phyloP scores from a whole-genome alignment of 2,888 invertebrate genomes.

The Melinopterus prodromus region DNA sequence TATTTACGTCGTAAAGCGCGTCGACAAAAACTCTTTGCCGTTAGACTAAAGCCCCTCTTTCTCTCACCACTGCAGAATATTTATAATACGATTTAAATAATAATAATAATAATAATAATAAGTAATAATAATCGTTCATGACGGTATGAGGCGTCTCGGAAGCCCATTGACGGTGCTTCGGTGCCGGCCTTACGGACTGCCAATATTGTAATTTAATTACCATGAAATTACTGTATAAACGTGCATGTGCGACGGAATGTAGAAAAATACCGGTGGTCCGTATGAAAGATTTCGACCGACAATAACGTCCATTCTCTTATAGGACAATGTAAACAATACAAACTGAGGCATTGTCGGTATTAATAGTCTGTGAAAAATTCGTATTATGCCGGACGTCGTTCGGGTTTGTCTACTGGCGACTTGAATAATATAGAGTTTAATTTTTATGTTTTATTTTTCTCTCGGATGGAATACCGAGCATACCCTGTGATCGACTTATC shows the following conservation, averaged over 20 bases:
- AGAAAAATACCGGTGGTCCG: slow-evolving; percentile 19
- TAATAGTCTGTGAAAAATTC: slow-evolving; percentile 23
- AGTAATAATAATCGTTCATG: background rate
- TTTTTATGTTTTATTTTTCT: slow-evolving; percentile 20
- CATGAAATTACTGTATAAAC: slow-evolving; percentile 24
- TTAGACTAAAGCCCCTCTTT: background rate
- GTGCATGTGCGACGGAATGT: slow-evolving; percentile 21
- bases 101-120: background rate
- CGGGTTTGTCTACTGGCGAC: slow-evolving; percentile 12
- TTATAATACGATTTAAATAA: background rate
- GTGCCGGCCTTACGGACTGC: background rate
- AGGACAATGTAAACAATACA: slow-evolving; percentile 25
- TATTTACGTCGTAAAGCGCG: background rate
- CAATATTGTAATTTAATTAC: slow-evolving; percentile 23
- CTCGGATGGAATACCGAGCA: background rate
- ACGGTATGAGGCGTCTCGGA: background rate
- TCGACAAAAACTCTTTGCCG: background rate
- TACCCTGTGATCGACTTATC: slow-evolving; percentile 13
- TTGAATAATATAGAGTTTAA: slow-evolving; percentile 21
- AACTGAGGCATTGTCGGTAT: slow-evolving; percentile 18
- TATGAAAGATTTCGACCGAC: slow-evolving; percentile 22
- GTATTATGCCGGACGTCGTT: slow-evolving; percentile 13
- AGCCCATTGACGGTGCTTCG: background rate
- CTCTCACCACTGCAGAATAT: background rate
- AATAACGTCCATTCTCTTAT: slow-evolving; percentile 16